These are phyloP conservation scores for Bombus turneri DNA, from an alignment of 1,140 invertebrate genomes.

Conservation along the genomic window DNA sequence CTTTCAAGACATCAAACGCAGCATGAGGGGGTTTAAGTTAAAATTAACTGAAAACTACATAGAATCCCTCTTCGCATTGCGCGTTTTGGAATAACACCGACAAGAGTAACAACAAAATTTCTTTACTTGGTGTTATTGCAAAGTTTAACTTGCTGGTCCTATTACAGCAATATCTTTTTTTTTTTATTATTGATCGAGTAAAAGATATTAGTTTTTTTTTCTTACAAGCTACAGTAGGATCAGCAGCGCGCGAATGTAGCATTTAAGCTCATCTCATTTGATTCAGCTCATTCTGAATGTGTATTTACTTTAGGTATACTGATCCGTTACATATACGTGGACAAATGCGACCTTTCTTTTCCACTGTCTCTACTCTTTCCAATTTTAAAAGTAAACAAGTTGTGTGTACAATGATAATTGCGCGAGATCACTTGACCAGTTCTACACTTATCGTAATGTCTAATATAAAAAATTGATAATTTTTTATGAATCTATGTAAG, in stretches of 20 bases:
- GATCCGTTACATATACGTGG: conserved; percentile 41
- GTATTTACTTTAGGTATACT: conserved; percentile 60
- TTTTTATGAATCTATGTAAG: background rate
- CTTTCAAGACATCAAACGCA: conserved; percentile 50
- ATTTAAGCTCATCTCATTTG: conserved; percentile 57
- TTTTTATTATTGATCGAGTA: background rate
- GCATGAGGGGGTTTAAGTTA: conserved; percentile 50
- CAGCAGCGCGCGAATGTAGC: conserved; percentile 73
- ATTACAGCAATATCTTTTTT: conserved; percentile 40
- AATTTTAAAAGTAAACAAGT: conserved; percentile 54
- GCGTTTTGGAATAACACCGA: conserved; percentile 68
- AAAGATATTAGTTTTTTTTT: background rate
- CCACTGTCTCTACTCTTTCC: conserved; percentile 45
- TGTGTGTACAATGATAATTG: conserved; percentile 64
- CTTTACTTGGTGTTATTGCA: conserved; percentile 58
- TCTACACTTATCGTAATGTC: background rate
- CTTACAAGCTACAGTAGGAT: conserved; percentile 66
- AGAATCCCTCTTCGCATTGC: conserved; percentile 59
- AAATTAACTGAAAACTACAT: conserved; percentile 42
- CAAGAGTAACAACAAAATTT: conserved; percentile 3
- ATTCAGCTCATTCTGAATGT: conserved; percentile 54
- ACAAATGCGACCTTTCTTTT: conserved; percentile 54
- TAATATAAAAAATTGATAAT: background rate
- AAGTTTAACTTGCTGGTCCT: conserved; percentile 62
- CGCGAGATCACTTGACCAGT: conserved; percentile 79